Percentiles rank a stretch among this genome's conserved stretches.
Evolutionary conservation across 2,888 invertebrate genomes (phyloP).

Genomic region (Himalopsyche tibetana): DNA sequence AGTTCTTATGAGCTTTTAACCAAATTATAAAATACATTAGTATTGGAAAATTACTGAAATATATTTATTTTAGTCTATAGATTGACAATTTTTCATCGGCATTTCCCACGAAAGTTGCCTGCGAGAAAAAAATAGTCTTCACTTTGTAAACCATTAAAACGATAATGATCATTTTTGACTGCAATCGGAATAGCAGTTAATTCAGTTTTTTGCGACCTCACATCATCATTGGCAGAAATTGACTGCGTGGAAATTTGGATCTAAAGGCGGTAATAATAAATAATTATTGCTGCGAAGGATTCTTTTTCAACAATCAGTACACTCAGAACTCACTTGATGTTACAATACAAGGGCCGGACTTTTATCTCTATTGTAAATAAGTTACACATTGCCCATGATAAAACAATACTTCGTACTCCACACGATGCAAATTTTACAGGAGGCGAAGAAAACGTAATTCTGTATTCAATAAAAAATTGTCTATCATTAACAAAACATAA

Average conservation of each 20-base stretch:
- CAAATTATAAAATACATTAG: too few species aligned
- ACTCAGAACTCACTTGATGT: neutral
- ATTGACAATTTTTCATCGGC: too few species aligned
- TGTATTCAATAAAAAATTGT: too few species aligned
- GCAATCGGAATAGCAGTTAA: constrained; percentile 6
- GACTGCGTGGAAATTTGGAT: neutral
- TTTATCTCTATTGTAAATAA: neutral
- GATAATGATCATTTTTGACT: neutral
- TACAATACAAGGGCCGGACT: neutral
- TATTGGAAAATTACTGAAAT: too few species aligned
- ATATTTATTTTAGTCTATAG: too few species aligned
- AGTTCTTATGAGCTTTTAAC: too few species aligned
- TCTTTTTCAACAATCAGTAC: constrained; percentile 2
- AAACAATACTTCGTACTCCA: too few species aligned
- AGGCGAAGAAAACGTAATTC: too few species aligned
- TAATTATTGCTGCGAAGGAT: constrained; percentile 8
- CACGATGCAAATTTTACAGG: too few species aligned
- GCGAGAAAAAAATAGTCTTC: neutral
- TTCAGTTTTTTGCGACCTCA: neutral
- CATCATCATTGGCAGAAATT: neutral
- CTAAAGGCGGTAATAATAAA: neutral
- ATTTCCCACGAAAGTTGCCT: too few species aligned
- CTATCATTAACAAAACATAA: too few species aligned
- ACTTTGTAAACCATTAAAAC: neutral
- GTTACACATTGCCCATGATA: too few species aligned